Evolutionary conservation across 2,113 vertebrate species (phyloP), one percentile per base, ranked within the genome.

Genomic region (Tyto alba): DNA sequence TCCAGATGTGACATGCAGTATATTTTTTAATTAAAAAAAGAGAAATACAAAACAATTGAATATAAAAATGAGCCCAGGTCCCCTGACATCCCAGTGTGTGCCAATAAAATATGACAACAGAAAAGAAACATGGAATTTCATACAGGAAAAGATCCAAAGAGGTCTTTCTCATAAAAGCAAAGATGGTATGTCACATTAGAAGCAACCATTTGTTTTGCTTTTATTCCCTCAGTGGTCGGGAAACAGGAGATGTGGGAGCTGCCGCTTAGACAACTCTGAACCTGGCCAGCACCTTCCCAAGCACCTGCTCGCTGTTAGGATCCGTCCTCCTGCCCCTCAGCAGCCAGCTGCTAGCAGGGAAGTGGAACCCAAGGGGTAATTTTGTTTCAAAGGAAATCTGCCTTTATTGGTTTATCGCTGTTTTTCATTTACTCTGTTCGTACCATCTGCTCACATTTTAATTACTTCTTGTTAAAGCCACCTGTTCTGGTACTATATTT

Each of bases 1-100:
- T 90, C 83, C 74, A 92, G 90, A 48, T 93, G 92, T 97, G 76
- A 97, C 95, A 98, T 98, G 97, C 97, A 97, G 41, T 94, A 96
- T 72, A 77, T 76, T 67, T 90, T 76, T 41, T 74, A 87, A 36
- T 94, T 62, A 52, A 96, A 56, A 91, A 85, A 64, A 68, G 36
- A 95, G 75, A 85, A 89, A 60, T 80, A 96, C 89, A 86, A 92
- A 96, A 92, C 3, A 30, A 62, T 52, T 80, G 36, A 93, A 84
- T 95, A 94, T 64, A 93, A 96, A 94, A 95, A 90, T 83, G 43
- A 91, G 50, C 72, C 68, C 47, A 66, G 59, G 93, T 95, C 72
- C 86, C 92, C 77, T 80, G 75, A 73, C 6, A 36, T 97, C 96
- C 97, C 86, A 98, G 93, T 90, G 80, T 69, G 34, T 88, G 63